phyloP scores from a whole-genome alignment of 2,888 invertebrate genomes.

The Tiliacea aurago region DNA sequence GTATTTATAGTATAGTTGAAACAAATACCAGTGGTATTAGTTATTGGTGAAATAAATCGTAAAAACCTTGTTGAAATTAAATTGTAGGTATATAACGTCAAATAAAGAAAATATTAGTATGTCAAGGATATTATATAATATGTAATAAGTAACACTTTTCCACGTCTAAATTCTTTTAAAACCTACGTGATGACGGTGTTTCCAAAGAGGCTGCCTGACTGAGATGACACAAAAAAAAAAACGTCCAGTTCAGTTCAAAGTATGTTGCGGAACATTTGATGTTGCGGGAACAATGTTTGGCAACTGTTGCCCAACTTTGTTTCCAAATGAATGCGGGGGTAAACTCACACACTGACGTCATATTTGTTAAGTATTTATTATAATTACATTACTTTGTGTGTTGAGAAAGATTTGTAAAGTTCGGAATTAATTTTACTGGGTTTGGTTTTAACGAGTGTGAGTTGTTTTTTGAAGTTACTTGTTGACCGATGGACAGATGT shows the following conservation, averaged over 20 bases:
- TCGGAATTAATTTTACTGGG: constrained; percentile 50
- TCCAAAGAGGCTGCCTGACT: not conserved
- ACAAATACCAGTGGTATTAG: too few relatives aligned
- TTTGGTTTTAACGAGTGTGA: constrained; percentile 18
- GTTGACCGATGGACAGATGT: too few relatives aligned
- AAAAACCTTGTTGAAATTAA: too few relatives aligned
- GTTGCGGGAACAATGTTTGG: not conserved
- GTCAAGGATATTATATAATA: too few relatives aligned
- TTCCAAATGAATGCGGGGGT: not conserved
- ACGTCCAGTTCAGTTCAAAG: not conserved
- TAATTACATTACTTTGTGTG: constrained; percentile 50
- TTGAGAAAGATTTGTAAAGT: constrained; percentile 39
- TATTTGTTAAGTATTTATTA: constrained; percentile 48
- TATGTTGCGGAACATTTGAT: not conserved
- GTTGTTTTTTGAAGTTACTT: constrained; percentile 4
- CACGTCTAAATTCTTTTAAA: not conserved
- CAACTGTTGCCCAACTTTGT: not conserved
- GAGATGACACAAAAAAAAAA: not conserved
- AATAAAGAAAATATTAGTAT: too few relatives aligned
- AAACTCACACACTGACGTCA: constrained; percentile 31
- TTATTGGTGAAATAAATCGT: too few relatives aligned
- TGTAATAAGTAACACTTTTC: not conserved
- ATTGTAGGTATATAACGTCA: too few relatives aligned
- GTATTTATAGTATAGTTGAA: too few relatives aligned
- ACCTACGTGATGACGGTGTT: not conserved